Conservation (phyloP, 1,140 invertebrate genomes). For the Drosophila nigrodunni region DNA sequence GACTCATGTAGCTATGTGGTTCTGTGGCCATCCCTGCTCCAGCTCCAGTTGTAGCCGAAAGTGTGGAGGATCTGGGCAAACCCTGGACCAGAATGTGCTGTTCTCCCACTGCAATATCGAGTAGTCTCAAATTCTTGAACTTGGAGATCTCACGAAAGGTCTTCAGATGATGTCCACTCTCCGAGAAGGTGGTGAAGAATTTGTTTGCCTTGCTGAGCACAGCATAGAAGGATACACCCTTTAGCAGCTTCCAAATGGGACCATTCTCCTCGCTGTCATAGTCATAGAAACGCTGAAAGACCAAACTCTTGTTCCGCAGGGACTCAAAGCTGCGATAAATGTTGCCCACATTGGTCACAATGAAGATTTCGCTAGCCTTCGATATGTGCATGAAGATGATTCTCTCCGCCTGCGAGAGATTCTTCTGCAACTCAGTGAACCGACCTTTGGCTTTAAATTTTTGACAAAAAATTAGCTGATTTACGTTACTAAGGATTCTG, state of each 20-base stretch:
- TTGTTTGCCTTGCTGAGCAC: constrained; percentile 82
- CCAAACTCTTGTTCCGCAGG: constrained; percentile 74
- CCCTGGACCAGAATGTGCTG: constrained; percentile 82
- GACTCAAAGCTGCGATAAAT: constrained; percentile 83
- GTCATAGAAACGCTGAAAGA: constrained; percentile 82
- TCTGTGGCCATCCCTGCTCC: constrained; percentile 37
- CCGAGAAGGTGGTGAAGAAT: constrained; percentile 83
- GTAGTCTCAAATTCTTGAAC: constrained; percentile 76
- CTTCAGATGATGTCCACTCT: constrained; percentile 83
- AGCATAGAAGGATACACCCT: constrained; percentile 77
- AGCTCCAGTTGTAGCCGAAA: constrained; percentile 55
- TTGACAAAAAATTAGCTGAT: no score
- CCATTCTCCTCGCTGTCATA: constrained; percentile 84
- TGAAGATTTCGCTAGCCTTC: constrained; percentile 81
- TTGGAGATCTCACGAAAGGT: constrained; percentile 84
- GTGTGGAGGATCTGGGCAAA: constrained; percentile 66
- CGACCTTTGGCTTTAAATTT: constrained; percentile 64
- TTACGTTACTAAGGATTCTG: neutral
- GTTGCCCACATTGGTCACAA: constrained; percentile 79
- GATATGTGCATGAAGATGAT: constrained; percentile 84
- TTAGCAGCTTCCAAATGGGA: constrained; percentile 82
- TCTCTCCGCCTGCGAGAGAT: constrained; percentile 72
- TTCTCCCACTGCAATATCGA: constrained; percentile 81
- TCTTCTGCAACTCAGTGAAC: constrained; percentile 80
- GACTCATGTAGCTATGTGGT: constrained; percentile 59